Base-by-base conservation (phyloP, 2,888 invertebrate genomes). In the Lamproptera curius region DNA sequence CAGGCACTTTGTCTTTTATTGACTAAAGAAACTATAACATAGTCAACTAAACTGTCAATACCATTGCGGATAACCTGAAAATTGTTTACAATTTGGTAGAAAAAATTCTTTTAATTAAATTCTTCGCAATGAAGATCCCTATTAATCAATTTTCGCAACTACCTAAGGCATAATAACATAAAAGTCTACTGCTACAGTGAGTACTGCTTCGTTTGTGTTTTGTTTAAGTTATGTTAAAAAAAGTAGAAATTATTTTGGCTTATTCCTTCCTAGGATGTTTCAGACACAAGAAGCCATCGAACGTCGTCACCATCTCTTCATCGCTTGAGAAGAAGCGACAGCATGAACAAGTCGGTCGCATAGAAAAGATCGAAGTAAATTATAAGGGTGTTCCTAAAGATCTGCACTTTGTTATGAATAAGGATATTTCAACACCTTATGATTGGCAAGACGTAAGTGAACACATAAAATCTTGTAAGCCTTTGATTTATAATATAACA, bases 321-420 rank as follows among this genome's bases (percentile, higher is more conserved):
- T 91, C 2, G 2, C 72, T 91, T 34, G 98, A 98, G 72, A 91
- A 92, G 65, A 90, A 91, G 54, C 89, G 93, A 0, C 97, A 97
- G 71, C 70, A 78, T 36, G 90, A 92, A 23, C 82, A 89, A 10
- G 88, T 98, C 8, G 96, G 96, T 0, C 89, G 98, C 65, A 89
- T 98, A 50, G 96, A 98, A 67, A 98, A 98, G 86, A 96, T 98
- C 46, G 91, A 95, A 77, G 94, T 98, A 0, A 90, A 91, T 50
- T 95, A 94, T 70, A 88, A 91, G 57, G 96, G 96, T 0, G 68
- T 91, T 0, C 93, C 94, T 0, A 92, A 94, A 64, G 91, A 93
- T 61, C 89, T 91, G 16, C 91, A 91, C 1, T 76, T 98, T 47
- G 73, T 94, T 15, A 97, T 99, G 97, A 99, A 99, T 73, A 95